phyloP scores from a whole-genome alignment of 2,888 invertebrate species.

The Arrhopalites spinosus region DNA sequence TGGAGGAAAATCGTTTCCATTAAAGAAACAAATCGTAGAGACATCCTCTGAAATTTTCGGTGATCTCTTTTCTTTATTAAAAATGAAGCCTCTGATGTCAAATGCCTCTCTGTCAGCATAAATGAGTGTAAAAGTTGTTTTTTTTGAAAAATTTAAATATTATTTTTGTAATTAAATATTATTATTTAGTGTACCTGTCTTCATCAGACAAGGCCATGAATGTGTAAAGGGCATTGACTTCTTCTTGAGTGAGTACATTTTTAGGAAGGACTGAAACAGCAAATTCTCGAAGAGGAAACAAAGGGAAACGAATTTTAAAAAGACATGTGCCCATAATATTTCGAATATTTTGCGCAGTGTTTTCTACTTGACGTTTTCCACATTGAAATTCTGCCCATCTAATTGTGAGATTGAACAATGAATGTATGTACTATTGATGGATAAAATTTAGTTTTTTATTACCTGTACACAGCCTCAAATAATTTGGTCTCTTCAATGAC shows the following conservation, averaged over 20 bases:
- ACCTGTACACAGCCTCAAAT: neutral
- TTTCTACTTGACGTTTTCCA: neutral
- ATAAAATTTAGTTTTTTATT: no score
- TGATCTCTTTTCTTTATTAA: neutral
- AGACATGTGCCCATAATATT: neutral
- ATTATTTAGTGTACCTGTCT: neutral
- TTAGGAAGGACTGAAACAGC: neutral
- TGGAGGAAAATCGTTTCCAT: neutral
- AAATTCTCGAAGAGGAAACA: neutral
- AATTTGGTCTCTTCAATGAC: neutral
- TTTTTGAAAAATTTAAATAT: neutral
- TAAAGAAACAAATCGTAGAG: neutral
- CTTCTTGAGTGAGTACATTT: neutral
- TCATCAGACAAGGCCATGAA: neutral
- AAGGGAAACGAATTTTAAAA: neutral
- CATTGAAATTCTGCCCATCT: constrained; percentile 5
- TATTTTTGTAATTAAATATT: neutral
- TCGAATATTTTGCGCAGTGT: neutral
- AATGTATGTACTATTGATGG: no score
- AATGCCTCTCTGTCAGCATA: neutral
- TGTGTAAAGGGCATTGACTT: neutral
- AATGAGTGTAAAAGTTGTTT: neutral
- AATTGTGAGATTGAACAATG: no score
- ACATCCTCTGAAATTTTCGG: neutral
- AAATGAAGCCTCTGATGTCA: neutral